These are phyloP conservation scores for Sakesphorus luctuosus DNA, from an alignment of 2,113 vertebrate genomes.

Conservation along the genomic window DNA sequence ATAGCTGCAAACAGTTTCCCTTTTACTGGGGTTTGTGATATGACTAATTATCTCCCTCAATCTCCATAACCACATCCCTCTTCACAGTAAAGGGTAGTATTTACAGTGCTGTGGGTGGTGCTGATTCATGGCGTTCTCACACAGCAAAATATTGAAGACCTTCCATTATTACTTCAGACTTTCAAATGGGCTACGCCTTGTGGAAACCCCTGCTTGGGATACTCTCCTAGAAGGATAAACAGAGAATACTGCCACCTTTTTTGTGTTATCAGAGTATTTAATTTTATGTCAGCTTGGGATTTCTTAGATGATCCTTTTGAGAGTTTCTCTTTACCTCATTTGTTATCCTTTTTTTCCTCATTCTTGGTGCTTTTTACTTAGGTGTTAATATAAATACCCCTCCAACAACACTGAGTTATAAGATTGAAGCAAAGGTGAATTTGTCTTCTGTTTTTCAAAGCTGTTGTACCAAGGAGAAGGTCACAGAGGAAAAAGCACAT, in stretches of 20 bases:
- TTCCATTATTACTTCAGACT: neutral
- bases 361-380: neutral
- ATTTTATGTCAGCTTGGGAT: neutral
- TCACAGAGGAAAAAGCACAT: neutral
- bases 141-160: neutral
- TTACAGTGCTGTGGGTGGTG: constrained; percentile 1
- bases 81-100: constrained; percentile 3
- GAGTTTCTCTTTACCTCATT: neutral
- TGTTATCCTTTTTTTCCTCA: neutral
- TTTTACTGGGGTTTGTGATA: neutral
- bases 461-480: neutral
- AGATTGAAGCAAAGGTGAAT: neutral
- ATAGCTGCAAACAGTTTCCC: neutral
- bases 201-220: neutral
- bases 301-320: neutral
- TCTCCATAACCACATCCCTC: constrained; percentile 40
- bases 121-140: neutral
- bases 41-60: neutral
- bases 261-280: neutral
- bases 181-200: neutral
- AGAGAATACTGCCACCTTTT: neutral
- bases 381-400: neutral
- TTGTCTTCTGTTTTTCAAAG: neutral
- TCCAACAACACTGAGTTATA: neutral
- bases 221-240: neutral